phyloP scores from a whole-genome alignment of 2,797 vertebrate genomes.

The Lophius americanus region DNA sequence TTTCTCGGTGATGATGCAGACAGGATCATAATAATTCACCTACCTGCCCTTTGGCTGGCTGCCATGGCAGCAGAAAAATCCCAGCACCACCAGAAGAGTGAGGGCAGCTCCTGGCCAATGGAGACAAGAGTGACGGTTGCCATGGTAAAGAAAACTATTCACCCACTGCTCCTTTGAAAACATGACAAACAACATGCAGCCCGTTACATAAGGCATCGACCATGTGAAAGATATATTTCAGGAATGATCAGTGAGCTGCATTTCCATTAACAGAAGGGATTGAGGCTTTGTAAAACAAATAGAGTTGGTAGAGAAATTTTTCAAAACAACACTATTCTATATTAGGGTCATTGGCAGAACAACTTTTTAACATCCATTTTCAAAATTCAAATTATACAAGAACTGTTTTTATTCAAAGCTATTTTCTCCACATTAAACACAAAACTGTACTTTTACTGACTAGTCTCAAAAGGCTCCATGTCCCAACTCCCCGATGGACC shows the following conservation, averaged over 20 bases:
- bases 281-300: neutral
- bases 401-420: too few species aligned
- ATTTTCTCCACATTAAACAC: too few species aligned
- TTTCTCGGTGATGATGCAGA: neutral
- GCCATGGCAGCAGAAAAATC: constrained; percentile 90
- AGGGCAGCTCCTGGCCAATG: constrained; percentile 95
- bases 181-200: neutral
- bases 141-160: constrained; percentile 92
- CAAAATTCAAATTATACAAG: too few species aligned
- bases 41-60: constrained; percentile 96
- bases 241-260: neutral
- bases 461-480: too few species aligned
- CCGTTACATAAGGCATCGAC: constrained; percentile 5
- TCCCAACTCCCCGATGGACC: too few species aligned
- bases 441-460: too few species aligned
- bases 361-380: too few species aligned
- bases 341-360: too few species aligned
- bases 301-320: too few species aligned
- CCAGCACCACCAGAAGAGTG: constrained; percentile 89
- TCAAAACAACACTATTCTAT: too few species aligned
- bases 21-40: constrained; percentile 11
- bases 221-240: constrained; percentile 6
- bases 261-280: neutral
- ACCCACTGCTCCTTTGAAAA: constrained; percentile 85
- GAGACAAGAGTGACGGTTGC: constrained; percentile 94